Conservation (phyloP, 1,140 invertebrate genomes). For the Anagrus nilaparvatae region DNA sequence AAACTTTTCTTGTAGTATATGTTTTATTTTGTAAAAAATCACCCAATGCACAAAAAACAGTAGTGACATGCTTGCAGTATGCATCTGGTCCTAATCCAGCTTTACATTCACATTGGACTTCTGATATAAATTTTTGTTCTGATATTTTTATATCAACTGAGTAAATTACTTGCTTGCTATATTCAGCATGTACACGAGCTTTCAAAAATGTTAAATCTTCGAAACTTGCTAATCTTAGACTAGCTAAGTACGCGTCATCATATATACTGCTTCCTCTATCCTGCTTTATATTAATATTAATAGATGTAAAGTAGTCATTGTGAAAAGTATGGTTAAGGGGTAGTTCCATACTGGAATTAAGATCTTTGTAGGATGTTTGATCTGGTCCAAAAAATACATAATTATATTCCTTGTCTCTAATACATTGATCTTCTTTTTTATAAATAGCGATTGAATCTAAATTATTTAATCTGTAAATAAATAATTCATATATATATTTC, state of each 20-base stretch:
- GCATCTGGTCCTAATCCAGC: conserved; percentile 7
- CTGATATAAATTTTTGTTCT: conserved; percentile 6
- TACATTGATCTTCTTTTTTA: too few species aligned
- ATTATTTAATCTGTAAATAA: too few species aligned
- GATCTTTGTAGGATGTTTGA: too few species aligned
- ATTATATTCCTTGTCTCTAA: too few species aligned
- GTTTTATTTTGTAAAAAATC: conserved; percentile 5
- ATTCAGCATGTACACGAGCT: conserved; percentile 9
- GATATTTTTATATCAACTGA: conserved; percentile 9
- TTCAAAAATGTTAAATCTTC: conserved; percentile 1
- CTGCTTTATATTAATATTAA: too few species aligned
- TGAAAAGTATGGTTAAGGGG: too few species aligned
- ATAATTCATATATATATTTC: too few species aligned
- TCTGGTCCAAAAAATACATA: too few species aligned
- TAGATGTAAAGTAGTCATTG: too few species aligned
- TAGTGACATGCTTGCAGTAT: conserved; percentile 11
- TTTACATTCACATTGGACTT: conserved; percentile 9
- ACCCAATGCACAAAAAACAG: conserved; percentile 8
- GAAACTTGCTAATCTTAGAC: conserved; percentile 1
- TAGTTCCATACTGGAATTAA: too few species aligned
- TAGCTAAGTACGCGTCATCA: conserved; percentile 4
- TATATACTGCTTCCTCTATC: conserved; percentile 7
- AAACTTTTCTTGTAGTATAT: not conserved
- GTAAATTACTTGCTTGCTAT: conserved; percentile 11
- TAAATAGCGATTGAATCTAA: too few species aligned